Evolutionary conservation across 2,888 invertebrate genomes (phyloP), one percentile per base, ranked within the genome.

Genomic region (Drosophila trichaetosa): DNA sequence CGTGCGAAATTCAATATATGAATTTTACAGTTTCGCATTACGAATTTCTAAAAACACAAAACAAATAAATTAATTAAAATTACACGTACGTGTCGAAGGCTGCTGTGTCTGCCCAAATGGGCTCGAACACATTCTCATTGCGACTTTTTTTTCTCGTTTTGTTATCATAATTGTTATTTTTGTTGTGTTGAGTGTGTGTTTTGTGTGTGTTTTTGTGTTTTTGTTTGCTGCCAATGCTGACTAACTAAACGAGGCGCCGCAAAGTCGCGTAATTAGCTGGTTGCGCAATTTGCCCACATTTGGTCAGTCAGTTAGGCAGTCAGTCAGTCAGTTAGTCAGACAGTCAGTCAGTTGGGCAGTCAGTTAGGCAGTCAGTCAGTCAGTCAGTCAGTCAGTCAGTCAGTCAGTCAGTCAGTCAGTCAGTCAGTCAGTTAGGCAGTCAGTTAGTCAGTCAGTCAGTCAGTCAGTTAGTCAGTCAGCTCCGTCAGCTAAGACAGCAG

Each of bases 81-180:
- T 87, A 89, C 85, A 86, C 73, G 79, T 88, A 86, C 85, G 84
- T 71, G 82, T 69, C 72, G 85, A 82, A 89, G 87, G 89, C 70
- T 81, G 73, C 67, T 69, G 65, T 49, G 40, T 48, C 68, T 67
- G 67, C 38, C 68, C 62, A 67, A 76, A 70, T 70, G 73, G 58
- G 74, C 59, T 60, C 42, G 16, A 56, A 60, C 64, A 42, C 56
- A 36, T 74, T 60, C 74, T 61, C 75, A 74, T 68, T 46, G 46
- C 4, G 74, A 62, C 36, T 59, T 69, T 63, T 48, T 66, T 73
- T 68, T 68, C 61, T 68, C 29, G 34, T 68, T 71, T 69, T 64
- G 76, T 68, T 80, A 80, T 80, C 78, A 81, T 78, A 69, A 76
- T 66, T 66, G 66, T 62, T 71, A 71, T 77, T 49, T 53, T 65